A percentile compares a stretch with the other conserved stretches of the same genome.
Conservation (phyloP, 2,797 vertebrate species). For the Zalophus californianus region DNA sequence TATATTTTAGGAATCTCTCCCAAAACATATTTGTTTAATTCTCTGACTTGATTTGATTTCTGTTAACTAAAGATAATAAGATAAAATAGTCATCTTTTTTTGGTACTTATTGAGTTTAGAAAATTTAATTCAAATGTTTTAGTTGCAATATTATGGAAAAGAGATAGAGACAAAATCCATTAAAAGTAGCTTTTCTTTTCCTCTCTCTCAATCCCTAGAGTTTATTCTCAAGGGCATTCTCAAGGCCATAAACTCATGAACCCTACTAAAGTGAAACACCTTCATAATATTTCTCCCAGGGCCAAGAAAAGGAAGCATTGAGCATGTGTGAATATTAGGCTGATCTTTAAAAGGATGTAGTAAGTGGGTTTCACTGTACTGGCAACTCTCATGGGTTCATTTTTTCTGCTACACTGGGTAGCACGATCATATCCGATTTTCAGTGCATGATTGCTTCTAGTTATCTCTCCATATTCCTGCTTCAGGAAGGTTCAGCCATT, state of each 20-base stretch:
- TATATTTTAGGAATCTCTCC: slow-evolving; percentile 65
- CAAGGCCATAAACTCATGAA: slow-evolving; percentile 76
- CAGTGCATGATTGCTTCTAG: slow-evolving; percentile 77
- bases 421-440: slow-evolving; percentile 84
- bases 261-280: slow-evolving; percentile 77
- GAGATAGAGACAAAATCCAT: slow-evolving; percentile 51
- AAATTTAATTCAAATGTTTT: slow-evolving; percentile 56
- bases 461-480: slow-evolving; percentile 56
- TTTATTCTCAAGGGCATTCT: slow-evolving; percentile 80
- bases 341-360: slow-evolving; percentile 76
- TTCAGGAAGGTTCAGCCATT: slow-evolving; percentile 69
- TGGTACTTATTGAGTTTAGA: slow-evolving; percentile 18
- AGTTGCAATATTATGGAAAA: slow-evolving; percentile 17
- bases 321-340: slow-evolving; percentile 60
- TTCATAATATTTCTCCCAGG: slow-evolving; percentile 71
- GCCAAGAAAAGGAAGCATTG: slow-evolving; percentile 29
- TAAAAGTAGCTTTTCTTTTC: slow-evolving; percentile 49
- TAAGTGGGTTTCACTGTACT: slow-evolving; percentile 79
- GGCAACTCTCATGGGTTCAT: slow-evolving; percentile 83
- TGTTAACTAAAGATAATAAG: slow-evolving; percentile 69
- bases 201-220: slow-evolving; percentile 38
- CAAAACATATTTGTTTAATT: slow-evolving; percentile 60
- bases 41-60: slow-evolving; percentile 72
- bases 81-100: slow-evolving; percentile 67
- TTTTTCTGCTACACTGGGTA: slow-evolving; percentile 83